Conservation (phyloP, 2,113 vertebrate species). For the Istiophorus platypterus region DNA sequence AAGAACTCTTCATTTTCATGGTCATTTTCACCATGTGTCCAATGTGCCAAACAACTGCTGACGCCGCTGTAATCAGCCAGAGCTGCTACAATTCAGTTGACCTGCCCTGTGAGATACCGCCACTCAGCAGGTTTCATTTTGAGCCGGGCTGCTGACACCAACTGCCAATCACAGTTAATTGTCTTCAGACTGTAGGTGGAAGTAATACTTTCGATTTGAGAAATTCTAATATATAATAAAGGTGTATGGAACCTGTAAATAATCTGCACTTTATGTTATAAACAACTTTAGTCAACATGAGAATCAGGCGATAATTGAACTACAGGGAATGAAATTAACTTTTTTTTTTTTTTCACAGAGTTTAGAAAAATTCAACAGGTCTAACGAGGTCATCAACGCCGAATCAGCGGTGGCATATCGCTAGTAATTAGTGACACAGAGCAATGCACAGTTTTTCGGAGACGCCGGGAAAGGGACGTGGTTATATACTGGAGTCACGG, state of each 20-base stretch:
- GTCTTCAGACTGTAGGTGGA: no score
- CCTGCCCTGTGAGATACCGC: conserved; percentile 22
- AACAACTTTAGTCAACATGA: not conserved
- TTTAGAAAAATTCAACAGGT: not conserved
- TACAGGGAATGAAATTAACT: not conserved
- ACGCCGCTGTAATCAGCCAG: not conserved
- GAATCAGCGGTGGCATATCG: not conserved
- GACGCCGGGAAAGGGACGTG: conserved; percentile 36
- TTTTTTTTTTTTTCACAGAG: no score
- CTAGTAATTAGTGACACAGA: not conserved
- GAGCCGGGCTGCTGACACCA: conserved; percentile 6
- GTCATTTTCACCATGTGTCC: not conserved
- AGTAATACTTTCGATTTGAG: not conserved
- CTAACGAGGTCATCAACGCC: not conserved
- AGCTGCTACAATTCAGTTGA: conserved; percentile 21
- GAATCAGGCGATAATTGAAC: not conserved
- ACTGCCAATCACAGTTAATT: conserved; percentile 8
- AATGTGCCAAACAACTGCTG: not conserved
- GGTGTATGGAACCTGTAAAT: not conserved
- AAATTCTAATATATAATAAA: not conserved
- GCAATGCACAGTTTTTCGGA: conserved; percentile 1
- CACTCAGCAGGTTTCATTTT: conserved; percentile 29
- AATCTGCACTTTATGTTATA: not conserved
- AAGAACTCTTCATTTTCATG: not conserved
- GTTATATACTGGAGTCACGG: conserved; percentile 58